These are phyloP conservation scores for Imbricaverruca yamaguchii DNA, from an alignment of 2,888 invertebrate genomes.

Conservation along the genomic window DNA sequence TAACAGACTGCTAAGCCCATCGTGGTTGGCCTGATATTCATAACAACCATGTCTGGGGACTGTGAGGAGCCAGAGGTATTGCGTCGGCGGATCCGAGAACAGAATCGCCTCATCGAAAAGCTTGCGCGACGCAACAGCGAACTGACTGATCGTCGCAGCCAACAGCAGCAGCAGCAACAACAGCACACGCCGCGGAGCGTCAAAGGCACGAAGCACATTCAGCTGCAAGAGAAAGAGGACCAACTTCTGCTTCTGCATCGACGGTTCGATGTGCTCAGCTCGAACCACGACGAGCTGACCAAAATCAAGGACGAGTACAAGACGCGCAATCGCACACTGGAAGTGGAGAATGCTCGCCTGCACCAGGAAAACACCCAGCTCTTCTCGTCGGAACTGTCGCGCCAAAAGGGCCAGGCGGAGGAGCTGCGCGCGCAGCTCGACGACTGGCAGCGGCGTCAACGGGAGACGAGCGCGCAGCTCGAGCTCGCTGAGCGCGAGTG, in stretches of 20 bases:
- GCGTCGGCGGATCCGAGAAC: neutral
- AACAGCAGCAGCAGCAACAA: neutral
- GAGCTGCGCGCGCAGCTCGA: neutral
- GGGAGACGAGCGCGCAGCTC: neutral
- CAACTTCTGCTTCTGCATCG: neutral
- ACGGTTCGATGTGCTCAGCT: neutral
- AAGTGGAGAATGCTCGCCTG: neutral
- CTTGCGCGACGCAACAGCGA: neutral
- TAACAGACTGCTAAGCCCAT: no score
- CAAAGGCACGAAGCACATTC: neutral
- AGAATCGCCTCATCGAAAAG: neutral
- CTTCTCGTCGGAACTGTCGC: neutral
- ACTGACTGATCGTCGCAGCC: neutral
- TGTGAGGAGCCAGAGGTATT: neutral
- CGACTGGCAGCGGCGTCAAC: neutral
- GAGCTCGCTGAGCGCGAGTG: neutral
- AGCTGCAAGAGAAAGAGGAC: neutral
- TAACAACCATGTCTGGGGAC: neutral
- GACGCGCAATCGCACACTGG: neutral
- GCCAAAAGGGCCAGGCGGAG: neutral
- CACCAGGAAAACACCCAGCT: conserved; percentile 2
- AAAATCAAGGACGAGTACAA: conserved; percentile 19
- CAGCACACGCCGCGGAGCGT: conserved; percentile 1
- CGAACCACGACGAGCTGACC: conserved; percentile 14
- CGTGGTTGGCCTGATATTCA: no score